phyloP scores from a whole-genome alignment of 2,113 vertebrate genomes.

The Raja brachyura region DNA sequence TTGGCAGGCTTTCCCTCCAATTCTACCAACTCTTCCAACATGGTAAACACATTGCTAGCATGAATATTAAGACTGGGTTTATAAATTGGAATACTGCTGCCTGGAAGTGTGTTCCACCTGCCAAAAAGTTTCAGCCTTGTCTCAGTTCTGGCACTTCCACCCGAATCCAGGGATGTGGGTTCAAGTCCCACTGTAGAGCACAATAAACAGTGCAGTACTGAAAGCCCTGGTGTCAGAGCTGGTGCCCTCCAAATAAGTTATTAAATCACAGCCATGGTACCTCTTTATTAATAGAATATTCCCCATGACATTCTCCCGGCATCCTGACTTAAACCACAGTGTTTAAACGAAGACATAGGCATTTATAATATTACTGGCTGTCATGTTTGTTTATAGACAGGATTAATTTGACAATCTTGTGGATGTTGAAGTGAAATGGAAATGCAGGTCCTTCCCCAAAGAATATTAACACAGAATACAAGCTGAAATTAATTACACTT shows the following conservation, averaged over 20 bases:
- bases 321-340: not conserved
- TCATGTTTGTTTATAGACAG: not conserved
- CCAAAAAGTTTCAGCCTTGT: not conserved
- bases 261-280: not conserved
- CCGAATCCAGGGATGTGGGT: not conserved
- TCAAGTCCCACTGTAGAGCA: not conserved
- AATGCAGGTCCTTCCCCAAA: not conserved
- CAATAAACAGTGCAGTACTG: not conserved
- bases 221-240: not conserved
- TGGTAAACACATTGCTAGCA: too few relatives aligned
- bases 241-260: not conserved
- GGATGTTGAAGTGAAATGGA: not conserved
- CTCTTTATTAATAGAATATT: not conserved
- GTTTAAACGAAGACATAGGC: not conserved
- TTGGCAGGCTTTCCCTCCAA: not conserved
- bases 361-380: not conserved
- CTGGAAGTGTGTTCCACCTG: not conserved
- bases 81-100: not conserved
- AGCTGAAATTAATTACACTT: not conserved
- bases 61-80: not conserved
- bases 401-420: not conserved
- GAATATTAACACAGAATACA: not conserved
- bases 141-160: not conserved
- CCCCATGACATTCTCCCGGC: not conserved
- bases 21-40: not conserved